Percentiles rank a stretch among this genome's conserved stretches.
phyloP scores from a whole-genome alignment of 2,888 invertebrate genomes.

The Aphodius granarius region DNA sequence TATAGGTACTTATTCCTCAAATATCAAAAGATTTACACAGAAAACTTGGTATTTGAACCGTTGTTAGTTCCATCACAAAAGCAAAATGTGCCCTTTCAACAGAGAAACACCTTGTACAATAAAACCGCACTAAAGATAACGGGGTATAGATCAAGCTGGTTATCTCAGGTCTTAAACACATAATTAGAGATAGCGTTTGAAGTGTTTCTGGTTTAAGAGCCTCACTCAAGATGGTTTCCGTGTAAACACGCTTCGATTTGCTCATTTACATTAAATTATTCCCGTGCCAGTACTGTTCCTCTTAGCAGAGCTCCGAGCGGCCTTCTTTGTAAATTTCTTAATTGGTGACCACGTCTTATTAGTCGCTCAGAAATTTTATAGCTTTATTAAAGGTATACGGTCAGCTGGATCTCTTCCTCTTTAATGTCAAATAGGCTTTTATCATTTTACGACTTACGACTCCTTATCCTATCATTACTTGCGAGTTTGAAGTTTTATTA shows the following conservation, averaged over 20 bases:
- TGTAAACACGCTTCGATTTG: neutral
- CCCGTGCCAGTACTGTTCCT: neutral
- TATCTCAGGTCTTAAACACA: neutral
- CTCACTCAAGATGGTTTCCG: neutral
- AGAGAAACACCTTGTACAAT: neutral
- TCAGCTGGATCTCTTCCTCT: neutral
- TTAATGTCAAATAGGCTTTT: neutral
- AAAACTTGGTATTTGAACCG: no score
- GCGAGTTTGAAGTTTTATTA: neutral
- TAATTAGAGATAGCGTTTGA: neutral
- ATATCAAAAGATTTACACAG: no score
- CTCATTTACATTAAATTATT: neutral
- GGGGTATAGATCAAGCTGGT: neutral
- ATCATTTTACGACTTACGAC: neutral
- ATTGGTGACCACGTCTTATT: neutral
- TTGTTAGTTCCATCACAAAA: no score
- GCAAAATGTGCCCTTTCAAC: neutral
- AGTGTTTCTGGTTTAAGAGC: neutral
- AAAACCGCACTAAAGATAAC: neutral
- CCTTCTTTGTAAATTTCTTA: neutral
- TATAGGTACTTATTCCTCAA: no score
- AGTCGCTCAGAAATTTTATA: neutral
- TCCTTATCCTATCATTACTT: neutral
- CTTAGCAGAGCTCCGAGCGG: neutral
- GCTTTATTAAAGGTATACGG: neutral